phyloP scores from a whole-genome alignment of 2,797 vertebrate genomes.

The Sphenodon punctatus region DNA sequence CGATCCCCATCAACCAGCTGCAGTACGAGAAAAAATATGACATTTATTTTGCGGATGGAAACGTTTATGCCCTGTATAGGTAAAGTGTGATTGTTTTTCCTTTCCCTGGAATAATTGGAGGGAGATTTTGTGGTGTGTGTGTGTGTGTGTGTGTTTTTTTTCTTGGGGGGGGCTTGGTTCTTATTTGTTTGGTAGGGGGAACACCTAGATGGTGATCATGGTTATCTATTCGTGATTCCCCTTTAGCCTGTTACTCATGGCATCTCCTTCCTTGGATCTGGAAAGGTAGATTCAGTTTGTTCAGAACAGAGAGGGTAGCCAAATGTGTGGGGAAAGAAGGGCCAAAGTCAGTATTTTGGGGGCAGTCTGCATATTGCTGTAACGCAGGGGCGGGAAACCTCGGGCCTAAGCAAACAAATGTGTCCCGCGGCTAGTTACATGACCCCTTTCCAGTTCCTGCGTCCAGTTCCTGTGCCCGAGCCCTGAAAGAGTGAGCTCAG shows the following conservation, averaged over 20 bases:
- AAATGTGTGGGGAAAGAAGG: background rate
- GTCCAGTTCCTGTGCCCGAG: too few species aligned
- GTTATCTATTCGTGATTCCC: background rate
- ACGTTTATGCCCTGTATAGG: constrained; percentile 89
- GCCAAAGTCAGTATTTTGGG: too few species aligned
- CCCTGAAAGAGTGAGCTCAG: too few species aligned
- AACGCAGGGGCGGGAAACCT: too few species aligned
- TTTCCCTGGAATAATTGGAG: background rate
- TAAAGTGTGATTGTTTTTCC: constrained; percentile 42
- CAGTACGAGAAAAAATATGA: constrained; percentile 90
- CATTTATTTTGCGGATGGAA: constrained; percentile 89
- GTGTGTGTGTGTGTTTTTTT: too few species aligned
- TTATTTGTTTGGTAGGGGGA: too few species aligned
- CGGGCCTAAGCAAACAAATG: too few species aligned
- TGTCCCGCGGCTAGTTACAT: too few species aligned
- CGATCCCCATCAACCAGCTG: constrained; percentile 83
- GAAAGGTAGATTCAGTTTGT: background rate
- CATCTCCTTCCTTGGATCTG: background rate
- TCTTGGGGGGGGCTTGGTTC: too few species aligned
- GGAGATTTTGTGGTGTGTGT: background rate
- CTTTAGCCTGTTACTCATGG: background rate
- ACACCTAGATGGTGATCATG: too few species aligned
- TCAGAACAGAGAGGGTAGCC: background rate
- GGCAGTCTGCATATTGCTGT: too few species aligned
- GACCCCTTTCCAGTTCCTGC: too few species aligned